A percentile compares a stretch with the other conserved stretches of the same genome.
Conservation (phyloP, 2,888 invertebrate genomes). For the Elaeidobius kamerunicus region DNA sequence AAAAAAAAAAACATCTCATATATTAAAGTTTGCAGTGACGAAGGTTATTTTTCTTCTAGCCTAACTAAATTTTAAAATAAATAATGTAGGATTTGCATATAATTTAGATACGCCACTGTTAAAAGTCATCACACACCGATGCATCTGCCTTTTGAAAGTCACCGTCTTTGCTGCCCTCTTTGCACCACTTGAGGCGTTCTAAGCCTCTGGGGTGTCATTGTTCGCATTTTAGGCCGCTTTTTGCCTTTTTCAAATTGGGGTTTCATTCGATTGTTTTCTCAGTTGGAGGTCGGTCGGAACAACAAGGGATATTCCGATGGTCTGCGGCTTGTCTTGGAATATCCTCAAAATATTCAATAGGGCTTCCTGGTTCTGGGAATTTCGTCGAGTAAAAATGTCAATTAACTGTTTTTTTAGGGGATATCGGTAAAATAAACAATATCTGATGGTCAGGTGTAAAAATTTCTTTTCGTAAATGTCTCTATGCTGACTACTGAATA, state of each 20-base stretch:
- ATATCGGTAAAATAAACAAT: too few species aligned
- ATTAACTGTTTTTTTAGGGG: constrained; percentile 10
- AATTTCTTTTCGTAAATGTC: too few species aligned
- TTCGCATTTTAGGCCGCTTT: constrained; percentile 42
- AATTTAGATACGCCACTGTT: constrained; percentile 4
- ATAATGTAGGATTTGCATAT: too few species aligned
- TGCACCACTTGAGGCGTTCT: constrained; percentile 40
- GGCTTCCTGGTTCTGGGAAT: neutral
- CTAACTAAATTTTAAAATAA: too few species aligned
- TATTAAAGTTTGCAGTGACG: too few species aligned
- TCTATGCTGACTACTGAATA: too few species aligned
- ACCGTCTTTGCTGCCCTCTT: constrained; percentile 25
- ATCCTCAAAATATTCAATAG: neutral
- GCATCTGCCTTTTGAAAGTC: constrained; percentile 25
- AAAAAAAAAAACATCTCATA: too few species aligned
- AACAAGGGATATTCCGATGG: constrained; percentile 17
- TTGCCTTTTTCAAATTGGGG: constrained; percentile 43
- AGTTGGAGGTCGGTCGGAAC: constrained; percentile 45
- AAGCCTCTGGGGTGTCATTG: constrained; percentile 42
- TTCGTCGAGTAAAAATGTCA: neutral
- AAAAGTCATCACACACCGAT: constrained; percentile 11
- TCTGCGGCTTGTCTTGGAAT: neutral
- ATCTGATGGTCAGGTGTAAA: too few species aligned
- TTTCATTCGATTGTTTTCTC: constrained; percentile 46
- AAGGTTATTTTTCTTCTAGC: too few species aligned